Evolutionary conservation across 2,797 vertebrate genomes (phyloP), one percentile per base, ranked within the genome.

Genomic region (Acanthurus lineatus): DNA sequence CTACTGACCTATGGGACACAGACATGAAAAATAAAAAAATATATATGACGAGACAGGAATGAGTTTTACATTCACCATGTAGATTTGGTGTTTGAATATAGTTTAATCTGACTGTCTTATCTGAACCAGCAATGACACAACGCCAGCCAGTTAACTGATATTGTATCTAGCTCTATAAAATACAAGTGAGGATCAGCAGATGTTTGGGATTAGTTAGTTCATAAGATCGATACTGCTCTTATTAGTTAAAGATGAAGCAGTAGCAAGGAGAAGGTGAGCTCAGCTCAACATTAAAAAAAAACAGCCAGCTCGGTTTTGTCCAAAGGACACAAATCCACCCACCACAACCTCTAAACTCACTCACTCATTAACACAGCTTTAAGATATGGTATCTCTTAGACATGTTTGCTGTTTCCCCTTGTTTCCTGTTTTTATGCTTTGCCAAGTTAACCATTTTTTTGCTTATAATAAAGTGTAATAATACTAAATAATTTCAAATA

Each of bases 1-100:
- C 98, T 63, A 99, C 98, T 6, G 98, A 99, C 76, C 98, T 99
- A 20, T 4, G 20, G 68, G 66, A 71, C 59, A 69, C 28, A 69
- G 25, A 81, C 6, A 45, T 9, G 47, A 63, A 15, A 20, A 11
- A 49, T 12, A 6, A 25, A 51, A 51, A 42, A 32, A 38, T 52
- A 15, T 17, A 16, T 16, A 53, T 10, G 5, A 16, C 59, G 8
- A 15, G 51, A 48, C 38, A 40, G 22, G 12, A 51, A 68, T 25
- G 10, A 25, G 28, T 57, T 51, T 14, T 12, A 53, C 28, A 52
- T 51, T 10, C 16, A 53, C n/a, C 32, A n/a, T 44, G n/a, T 19
- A 52, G 15, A 67, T 56, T 51, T 15, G 12, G 16, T 47, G 44
- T 44, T 58, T 19, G 0, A 35, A 28, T 61, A 17, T 20, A 35